Evolutionary conservation across 2,888 invertebrate genomes (phyloP), one percentile per base, ranked within the genome.

Genomic region (Microctonus hyperodae): DNA sequence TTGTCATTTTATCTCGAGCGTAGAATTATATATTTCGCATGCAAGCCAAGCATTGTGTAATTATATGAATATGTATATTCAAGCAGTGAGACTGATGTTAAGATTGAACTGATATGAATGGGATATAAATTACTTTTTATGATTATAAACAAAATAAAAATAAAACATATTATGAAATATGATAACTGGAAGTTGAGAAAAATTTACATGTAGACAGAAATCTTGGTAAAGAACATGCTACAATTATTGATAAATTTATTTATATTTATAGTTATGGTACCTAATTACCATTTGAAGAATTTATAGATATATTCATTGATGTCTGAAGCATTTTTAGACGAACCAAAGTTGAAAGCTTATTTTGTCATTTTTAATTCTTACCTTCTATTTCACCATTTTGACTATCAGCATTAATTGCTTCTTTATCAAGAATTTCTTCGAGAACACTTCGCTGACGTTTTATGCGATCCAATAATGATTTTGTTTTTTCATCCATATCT

Each of bases 361-460:
- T 20, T 7, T 28, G 3, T 28, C 10, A 59, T 44, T 20, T 48
- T 31, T 61, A 7, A 37, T 48, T 68, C 68, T 75, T 74, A 79
- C 78, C 79, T 78, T 72, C 72, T 35, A 58, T 70, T 67, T 71
- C 69, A 62, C 63, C 64, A 63, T 64, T 62, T 53, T 44, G 6
- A 20, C 44, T 2, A 9, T 68, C 65, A 40, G 71, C 79, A 76
- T 75, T 70, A 63, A 77, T 79, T 69, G 74, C 76, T 86, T 89
- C 89, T 79, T 88, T 86, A 78, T 87, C 88, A 69, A 90, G 85
- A 75, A 91, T 90, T 83, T 91, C 90, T 74, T 89, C 90, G 76
- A 91, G 86, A 76, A 90, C 88, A 83, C 89, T 90, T 81, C 91
- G 87, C 82, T 92, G 91, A 76, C 87, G 88, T 81, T 90, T 88